Percentiles rank a stretch among this genome's conserved stretches.
These are phyloP conservation scores for Eubasilissa regina DNA, from an alignment of 1,140 invertebrate species.

Conservation along the genomic window DNA sequence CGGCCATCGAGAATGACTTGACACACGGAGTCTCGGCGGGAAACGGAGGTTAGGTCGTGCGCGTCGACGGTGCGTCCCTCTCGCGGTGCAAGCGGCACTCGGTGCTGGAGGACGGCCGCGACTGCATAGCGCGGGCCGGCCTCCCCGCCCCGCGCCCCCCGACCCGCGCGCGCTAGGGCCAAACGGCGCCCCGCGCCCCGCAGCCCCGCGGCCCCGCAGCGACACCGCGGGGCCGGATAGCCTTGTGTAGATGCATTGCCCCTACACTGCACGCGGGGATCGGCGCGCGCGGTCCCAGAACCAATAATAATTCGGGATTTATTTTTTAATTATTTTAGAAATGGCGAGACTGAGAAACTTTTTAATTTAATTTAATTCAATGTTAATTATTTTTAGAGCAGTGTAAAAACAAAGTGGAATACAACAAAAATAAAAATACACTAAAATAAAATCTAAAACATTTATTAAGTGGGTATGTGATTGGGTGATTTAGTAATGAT, in stretches of 20 bases:
- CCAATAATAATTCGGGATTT: background rate
- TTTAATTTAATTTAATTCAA: no score
- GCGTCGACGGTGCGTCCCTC: background rate
- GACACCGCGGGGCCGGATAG: conserved; percentile 35
- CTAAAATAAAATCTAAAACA: no score
- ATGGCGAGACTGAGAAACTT: no score
- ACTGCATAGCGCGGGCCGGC: conserved; percentile 42
- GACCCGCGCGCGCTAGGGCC: background rate
- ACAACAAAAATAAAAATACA: no score
- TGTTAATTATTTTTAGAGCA: no score
- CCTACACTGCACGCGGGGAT: conserved; percentile 35
- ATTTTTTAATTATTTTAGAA: no score
- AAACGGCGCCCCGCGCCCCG: background rate
- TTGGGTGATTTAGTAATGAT: no score
- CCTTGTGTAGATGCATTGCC: conserved; percentile 47
- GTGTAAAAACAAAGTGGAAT: no score
- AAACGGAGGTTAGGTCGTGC: background rate
- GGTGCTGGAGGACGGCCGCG: conserved; percentile 38
- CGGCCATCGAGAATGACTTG: no score
- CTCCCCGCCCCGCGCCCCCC: background rate
- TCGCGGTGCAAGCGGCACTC: conserved; percentile 39
- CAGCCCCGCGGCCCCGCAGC: background rate
- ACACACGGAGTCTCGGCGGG: background rate
- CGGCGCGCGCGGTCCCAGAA: background rate
- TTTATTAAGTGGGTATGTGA: no score